These are phyloP conservation scores for Zaprionus ghesquierei DNA, from an alignment of 1,140 invertebrate species.

Conservation along the genomic window DNA sequence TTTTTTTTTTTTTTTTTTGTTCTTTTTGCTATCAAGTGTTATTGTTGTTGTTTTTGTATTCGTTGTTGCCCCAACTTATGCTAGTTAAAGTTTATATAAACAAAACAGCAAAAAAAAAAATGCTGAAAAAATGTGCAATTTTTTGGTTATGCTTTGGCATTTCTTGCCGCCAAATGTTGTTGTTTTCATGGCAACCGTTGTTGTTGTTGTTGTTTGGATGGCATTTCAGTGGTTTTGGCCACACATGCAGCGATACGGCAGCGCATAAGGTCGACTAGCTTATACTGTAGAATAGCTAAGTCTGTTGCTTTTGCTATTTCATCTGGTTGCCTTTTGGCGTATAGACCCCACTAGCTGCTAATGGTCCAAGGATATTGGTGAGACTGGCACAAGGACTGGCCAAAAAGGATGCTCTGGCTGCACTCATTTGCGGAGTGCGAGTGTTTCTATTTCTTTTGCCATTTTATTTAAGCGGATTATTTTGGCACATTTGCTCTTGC, in stretches of 20 bases:
- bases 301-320: not conserved
- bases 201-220: constrained; percentile 50
- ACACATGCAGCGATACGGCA: constrained; percentile 41
- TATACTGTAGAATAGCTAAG: not conserved
- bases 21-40: not conserved
- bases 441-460: constrained; percentile 57
- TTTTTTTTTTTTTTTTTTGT: constrained; percentile 9
- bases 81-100: constrained; percentile 42
- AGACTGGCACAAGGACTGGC: no score
- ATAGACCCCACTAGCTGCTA: not conserved
- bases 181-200: not conserved
- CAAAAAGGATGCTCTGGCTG: constrained; percentile 59
- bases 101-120: constrained; percentile 13
- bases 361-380: constrained; percentile 8
- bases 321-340: not conserved
- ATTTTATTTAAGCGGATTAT: constrained; percentile 80
- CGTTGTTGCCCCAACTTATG: constrained; percentile 22
- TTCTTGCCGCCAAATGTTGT: constrained; percentile 33
- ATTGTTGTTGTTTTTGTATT: constrained; percentile 20
- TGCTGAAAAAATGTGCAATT: constrained; percentile 28
- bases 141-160: constrained; percentile 32
- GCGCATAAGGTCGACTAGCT: not conserved
- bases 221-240: constrained; percentile 69
- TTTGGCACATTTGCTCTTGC: constrained; percentile 73
- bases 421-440: constrained; percentile 54